A percentile compares a stretch with the other conserved stretches of the same genome.
Conservation (phyloP, 1,140 invertebrate species). For the Pseudomyrmex cubaensis region DNA sequence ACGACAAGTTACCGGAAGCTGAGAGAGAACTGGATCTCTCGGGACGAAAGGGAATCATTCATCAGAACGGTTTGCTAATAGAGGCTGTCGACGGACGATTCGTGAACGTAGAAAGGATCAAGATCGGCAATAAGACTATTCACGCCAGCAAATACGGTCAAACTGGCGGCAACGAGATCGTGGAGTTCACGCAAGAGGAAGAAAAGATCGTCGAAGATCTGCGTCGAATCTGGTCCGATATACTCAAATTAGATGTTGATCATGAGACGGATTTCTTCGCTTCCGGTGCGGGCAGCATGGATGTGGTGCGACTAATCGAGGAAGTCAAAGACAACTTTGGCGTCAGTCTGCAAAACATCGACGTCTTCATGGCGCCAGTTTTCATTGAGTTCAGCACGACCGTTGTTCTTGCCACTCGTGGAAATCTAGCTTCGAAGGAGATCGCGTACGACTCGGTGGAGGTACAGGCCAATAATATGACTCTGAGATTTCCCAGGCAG, state of each 20-base stretch:
- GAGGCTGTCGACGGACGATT: slow-evolving; percentile 91
- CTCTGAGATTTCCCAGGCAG: slow-evolving; percentile 94
- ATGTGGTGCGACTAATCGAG: slow-evolving; percentile 97
- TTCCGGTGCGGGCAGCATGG: slow-evolving; percentile 97
- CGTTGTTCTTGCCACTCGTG: slow-evolving; percentile 89
- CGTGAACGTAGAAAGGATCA: slow-evolving; percentile 91
- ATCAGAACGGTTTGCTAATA: slow-evolving; percentile 93
- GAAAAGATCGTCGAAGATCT: slow-evolving; percentile 87
- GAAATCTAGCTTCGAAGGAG: slow-evolving; percentile 84
- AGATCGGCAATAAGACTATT: slow-evolving; percentile 93
- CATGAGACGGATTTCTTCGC: slow-evolving; percentile 96
- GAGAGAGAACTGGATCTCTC: slow-evolving; percentile 87
- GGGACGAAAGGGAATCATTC: slow-evolving; percentile 89
- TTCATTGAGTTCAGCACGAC: slow-evolving; percentile 92
- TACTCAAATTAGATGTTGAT: slow-evolving; percentile 92
- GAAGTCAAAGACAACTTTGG: slow-evolving; percentile 94
- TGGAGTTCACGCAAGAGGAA: slow-evolving; percentile 93
- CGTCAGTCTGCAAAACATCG: slow-evolving; percentile 93
- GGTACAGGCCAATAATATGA: slow-evolving; percentile 93
- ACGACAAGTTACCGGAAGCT: slow-evolving; percentile 87
- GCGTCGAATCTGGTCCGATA: slow-evolving; percentile 92
- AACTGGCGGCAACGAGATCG: slow-evolving; percentile 80
- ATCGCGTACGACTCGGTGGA: slow-evolving; percentile 91
- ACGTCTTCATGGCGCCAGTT: slow-evolving; percentile 96
- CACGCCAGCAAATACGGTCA: slow-evolving; percentile 92